These are phyloP conservation scores for Oscheius sp. DNA, from an alignment of 2,888 invertebrate genomes.

Conservation along the genomic window DNA sequence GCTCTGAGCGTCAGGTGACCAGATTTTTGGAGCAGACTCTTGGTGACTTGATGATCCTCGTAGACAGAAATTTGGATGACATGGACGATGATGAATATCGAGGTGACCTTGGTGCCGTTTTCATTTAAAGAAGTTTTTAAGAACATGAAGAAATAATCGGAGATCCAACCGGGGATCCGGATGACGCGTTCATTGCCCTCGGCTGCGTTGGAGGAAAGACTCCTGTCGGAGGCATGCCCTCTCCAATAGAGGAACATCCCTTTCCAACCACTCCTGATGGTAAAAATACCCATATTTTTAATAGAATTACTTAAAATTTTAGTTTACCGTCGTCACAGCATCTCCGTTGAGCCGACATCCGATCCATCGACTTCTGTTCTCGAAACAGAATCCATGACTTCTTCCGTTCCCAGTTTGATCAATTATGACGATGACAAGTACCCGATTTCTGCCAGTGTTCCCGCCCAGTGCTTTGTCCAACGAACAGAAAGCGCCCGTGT, in stretches of 20 bases:
- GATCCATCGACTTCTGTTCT: conserved; percentile 37
- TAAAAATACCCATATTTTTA: background rate
- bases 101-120: conserved; percentile 32
- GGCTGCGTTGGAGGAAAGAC: conserved; percentile 25
- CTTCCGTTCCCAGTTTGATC: conserved; percentile 20
- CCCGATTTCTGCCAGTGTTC: conserved; percentile 35
- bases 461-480: conserved; percentile 38
- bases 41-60: conserved; percentile 67
- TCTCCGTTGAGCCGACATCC: conserved; percentile 39
- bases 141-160: conserved; percentile 36
- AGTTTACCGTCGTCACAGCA: conserved; percentile 48
- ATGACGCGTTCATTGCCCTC: conserved; percentile 41
- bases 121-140: background rate
- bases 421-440: conserved; percentile 34
- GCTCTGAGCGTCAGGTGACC: conserved; percentile 68
- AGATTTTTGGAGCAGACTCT: conserved; percentile 63
- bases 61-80: conserved; percentile 64
- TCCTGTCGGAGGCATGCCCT: background rate
- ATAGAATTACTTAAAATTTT: conserved; percentile 11
- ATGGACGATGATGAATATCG: conserved; percentile 57
- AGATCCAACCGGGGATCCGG: conserved; percentile 38
- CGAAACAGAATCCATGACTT: conserved; percentile 47
- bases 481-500: conserved; percentile 62
- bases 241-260: background rate
- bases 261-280: background rate